phyloP scores from a whole-genome alignment of 2,888 invertebrate genomes.

The Portevinia maculata region DNA sequence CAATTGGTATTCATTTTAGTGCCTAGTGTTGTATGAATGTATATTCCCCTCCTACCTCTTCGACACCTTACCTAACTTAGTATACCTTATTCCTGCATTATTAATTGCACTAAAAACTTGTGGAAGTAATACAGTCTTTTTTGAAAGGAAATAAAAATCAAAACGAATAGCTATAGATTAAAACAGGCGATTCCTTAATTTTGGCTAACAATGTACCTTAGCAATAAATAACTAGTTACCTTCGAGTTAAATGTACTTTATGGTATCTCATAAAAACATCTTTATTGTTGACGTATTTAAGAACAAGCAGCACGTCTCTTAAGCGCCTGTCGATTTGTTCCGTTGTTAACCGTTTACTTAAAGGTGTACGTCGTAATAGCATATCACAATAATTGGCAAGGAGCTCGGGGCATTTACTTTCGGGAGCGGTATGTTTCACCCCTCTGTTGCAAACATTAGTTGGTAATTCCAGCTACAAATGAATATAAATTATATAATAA shows the following conservation, averaged over 20 bases:
- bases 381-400: slow-evolving; percentile 99
- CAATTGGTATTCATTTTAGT: no score
- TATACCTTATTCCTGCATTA: no score
- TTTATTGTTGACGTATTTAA: slow-evolving; percentile 99
- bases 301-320: slow-evolving; percentile 95
- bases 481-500: not conserved
- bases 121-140: slow-evolving; percentile 1
- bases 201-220: not conserved
- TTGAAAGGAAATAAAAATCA: not conserved
- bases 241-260: slow-evolving; percentile 97
- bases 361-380: slow-evolving; percentile 96
- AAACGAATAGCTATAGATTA: not conserved
- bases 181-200: no score
- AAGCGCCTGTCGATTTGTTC: slow-evolving; percentile 98
- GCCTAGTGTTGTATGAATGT: no score
- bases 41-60: no score
- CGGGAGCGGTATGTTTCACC: slow-evolving; percentile 90
- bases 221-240: slow-evolving; percentile 77
- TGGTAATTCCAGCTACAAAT: slow-evolving; percentile 84
- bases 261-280: slow-evolving; percentile 99
- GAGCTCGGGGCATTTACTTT: slow-evolving; percentile 99
- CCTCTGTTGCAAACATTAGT: slow-evolving; percentile 86
- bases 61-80: no score
- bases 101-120: not conserved
- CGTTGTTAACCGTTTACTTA: slow-evolving; percentile 97